A percentile compares a stretch with the other conserved stretches of the same genome.
These are phyloP conservation scores for Pachymerium ferrugineum DNA, from an alignment of 2,888 invertebrate species.

Conservation along the genomic window DNA sequence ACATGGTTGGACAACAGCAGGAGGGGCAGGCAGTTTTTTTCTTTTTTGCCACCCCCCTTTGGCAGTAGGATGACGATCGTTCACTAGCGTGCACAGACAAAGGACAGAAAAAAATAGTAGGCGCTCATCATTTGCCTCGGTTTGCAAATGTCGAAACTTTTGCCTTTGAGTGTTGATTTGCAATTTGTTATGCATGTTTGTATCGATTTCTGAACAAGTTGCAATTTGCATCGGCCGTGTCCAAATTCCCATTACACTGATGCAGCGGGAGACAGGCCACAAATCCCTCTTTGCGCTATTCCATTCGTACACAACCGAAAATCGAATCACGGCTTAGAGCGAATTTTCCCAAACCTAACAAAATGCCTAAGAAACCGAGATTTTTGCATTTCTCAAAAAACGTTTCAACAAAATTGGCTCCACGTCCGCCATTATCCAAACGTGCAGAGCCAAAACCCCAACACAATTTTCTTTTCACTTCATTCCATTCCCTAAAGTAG, in stretches of 20 bases:
- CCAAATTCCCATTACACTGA: slow-evolving; percentile 25
- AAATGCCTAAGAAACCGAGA: slow-evolving; percentile 14
- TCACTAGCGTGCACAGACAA: not conserved
- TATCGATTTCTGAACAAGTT: slow-evolving; percentile 32
- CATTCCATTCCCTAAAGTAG: too few relatives aligned
- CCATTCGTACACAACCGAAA: slow-evolving; percentile 24
- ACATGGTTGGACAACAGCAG: slow-evolving; percentile 6
- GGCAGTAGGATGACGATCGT: too few relatives aligned
- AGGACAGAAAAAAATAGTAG: too few relatives aligned
- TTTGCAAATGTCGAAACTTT: slow-evolving; percentile 8
- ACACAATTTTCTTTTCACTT: too few relatives aligned
- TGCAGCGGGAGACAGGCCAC: slow-evolving; percentile 24
- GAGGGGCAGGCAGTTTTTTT: not conserved
- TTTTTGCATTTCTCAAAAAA: not conserved
- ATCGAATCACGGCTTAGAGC: slow-evolving; percentile 23
- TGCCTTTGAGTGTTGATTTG: slow-evolving; percentile 29
- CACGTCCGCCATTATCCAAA: too few relatives aligned
- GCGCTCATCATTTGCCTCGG: not conserved
- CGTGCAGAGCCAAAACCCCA: too few relatives aligned
- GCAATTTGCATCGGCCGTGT: slow-evolving; percentile 31
- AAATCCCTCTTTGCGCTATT: slow-evolving; percentile 24
- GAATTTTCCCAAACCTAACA: slow-evolving; percentile 10
- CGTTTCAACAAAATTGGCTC: not conserved
- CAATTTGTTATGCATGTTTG: slow-evolving; percentile 31
- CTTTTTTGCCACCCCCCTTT: not conserved